Conservation (phyloP, 2,113 vertebrate species). For the Istiophorus platypterus region DNA sequence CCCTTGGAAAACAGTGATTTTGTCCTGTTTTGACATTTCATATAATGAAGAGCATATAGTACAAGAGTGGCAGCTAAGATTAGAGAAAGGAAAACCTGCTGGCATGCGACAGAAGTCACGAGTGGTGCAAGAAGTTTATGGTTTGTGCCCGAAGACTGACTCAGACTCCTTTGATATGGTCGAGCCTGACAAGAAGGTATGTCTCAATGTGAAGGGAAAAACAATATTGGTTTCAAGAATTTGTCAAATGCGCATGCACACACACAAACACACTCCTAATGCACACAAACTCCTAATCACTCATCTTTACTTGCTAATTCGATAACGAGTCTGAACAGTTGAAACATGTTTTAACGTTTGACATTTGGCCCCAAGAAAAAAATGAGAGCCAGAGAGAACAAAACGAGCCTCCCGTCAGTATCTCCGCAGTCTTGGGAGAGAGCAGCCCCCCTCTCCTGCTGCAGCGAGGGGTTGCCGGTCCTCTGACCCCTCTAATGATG, state of each 20-base stretch:
- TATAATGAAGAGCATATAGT: not conserved
- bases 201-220: conserved; percentile 30
- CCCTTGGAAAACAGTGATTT: conserved; percentile 29
- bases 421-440: conserved; percentile 41
- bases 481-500: conserved; percentile 81
- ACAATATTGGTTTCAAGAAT: conserved; percentile 44
- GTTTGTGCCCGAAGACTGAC: conserved; percentile 17
- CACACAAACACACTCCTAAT: conserved; percentile 37
- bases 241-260: conserved; percentile 24
- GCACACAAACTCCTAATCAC: conserved; percentile 55
- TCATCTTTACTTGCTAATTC: conserved; percentile 71
- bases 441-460: conserved; percentile 30
- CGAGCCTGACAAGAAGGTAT: conserved; percentile 40
- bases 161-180: conserved; percentile 47
- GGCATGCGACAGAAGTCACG: conserved; percentile 46
- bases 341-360: conserved; percentile 81
- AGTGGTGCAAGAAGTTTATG: conserved; percentile 38
- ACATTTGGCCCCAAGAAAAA: conserved; percentile 72
- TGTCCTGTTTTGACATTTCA: conserved; percentile 42
- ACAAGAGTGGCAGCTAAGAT: conserved; percentile 9
- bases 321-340: conserved; percentile 73
- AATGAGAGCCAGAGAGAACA: not conserved
- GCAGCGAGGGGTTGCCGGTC: conserved; percentile 53
- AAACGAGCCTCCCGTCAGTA: conserved; percentile 36
- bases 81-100: conserved; percentile 22